Base-by-base conservation (phyloP, 2,888 invertebrate species). In the Clostera curtula region DNA sequence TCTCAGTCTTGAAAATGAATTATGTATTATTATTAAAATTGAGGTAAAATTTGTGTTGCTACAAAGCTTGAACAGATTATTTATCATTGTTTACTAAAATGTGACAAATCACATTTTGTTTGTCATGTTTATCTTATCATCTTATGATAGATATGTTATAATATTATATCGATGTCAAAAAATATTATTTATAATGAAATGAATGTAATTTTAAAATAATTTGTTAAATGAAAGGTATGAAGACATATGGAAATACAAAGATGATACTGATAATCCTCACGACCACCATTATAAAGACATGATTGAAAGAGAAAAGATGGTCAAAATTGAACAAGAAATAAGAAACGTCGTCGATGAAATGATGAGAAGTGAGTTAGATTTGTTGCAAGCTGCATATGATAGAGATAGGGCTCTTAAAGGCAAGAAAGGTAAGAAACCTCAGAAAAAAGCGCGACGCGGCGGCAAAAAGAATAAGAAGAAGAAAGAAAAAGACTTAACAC, bases 401-500 rank as follows among this genome's bases (percentile, higher is more conserved):
- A 85, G 87, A 47, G 92, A 92, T 48, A 85, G 86, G 47, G 89
- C 90, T 1, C 80, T 87, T 34, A 92, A 92, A 54, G 91, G 92
- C 0, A 93, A 93, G 55, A 92, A 93, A 51, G 72, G 86, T 0
- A 92, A 92, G 49, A 93, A 93, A 56, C 87, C 88, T 17, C 90
- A 90, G 40, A 95, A 95, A 51, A 89, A 88, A 65, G 79, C 90
- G 1, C 87, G 92, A 16, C 87, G 92, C 7, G 90, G 92, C 12
- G 92, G 93, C 0, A 96, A 96, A 53, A 97, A 97, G 58, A 89
- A 88, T 43, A 96, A 96, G 66, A 96, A 94, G 79, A 96, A 95
- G 68, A 96, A 95, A 68, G 96, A 96, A 58, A 97, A 97, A 67
- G 97, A 97, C 75, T 79, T 97, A 25, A 97, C 97, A 0, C 93